Evolutionary conservation across 2,888 invertebrate species (phyloP).

Genomic region (Chloromyia formosa): DNA sequence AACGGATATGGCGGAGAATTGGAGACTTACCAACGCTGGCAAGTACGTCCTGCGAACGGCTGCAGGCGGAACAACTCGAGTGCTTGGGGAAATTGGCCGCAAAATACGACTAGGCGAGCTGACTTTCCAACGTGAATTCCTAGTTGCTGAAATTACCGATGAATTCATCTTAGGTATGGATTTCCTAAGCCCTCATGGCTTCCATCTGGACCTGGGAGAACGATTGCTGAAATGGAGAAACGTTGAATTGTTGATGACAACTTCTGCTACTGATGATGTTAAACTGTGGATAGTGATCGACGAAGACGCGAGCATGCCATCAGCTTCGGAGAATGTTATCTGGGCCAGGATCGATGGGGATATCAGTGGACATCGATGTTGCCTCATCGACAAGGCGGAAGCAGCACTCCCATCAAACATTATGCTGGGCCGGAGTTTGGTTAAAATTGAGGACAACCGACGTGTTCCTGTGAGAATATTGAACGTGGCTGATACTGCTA

Average conservation of each 20-base stretch:
- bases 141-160: not conserved
- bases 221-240: constrained; percentile 9
- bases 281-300: not conserved
- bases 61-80: not conserved
- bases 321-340: no score
- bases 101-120: not conserved
- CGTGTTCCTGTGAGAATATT: not conserved
- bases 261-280: no score
- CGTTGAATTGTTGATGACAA: not conserved
- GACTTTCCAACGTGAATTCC: not conserved
- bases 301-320: not conserved
- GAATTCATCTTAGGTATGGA: constrained; percentile 18
- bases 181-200: not conserved
- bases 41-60: not conserved
- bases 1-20: not conserved
- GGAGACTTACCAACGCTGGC: not conserved
- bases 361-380: not conserved
- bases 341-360: constrained; percentile 22
- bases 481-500: not conserved
- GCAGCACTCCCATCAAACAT: not conserved
- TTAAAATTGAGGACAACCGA: no score
- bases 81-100: not conserved
- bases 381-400: not conserved
- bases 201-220: not conserved
- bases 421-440: no score